These are phyloP conservation scores for Vanessa cardui DNA, from an alignment of 2,888 invertebrate genomes.

Conservation along the genomic window DNA sequence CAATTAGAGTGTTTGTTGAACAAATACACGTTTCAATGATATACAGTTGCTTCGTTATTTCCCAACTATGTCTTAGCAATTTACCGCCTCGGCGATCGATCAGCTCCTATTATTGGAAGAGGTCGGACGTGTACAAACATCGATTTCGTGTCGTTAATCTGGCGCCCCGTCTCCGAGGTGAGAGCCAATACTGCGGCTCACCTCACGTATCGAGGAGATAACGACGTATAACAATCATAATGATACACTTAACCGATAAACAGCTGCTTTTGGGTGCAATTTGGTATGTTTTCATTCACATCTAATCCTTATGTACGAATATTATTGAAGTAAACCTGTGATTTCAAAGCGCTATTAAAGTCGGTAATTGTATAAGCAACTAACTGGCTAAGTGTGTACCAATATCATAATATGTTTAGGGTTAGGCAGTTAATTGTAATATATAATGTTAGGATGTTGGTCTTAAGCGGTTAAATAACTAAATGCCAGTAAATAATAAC, in stretches of 20 bases:
- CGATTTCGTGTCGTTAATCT: conserved; percentile 80
- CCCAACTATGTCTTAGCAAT: conserved; percentile 75
- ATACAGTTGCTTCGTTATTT: conserved; percentile 71
- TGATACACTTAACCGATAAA: conserved; percentile 54
- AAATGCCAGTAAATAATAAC: not conserved
- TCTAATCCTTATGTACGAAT: conserved; percentile 35
- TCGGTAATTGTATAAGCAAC: conserved; percentile 34
- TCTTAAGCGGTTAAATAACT: not conserved
- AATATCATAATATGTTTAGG: conserved; percentile 11
- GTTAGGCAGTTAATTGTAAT: not conserved
- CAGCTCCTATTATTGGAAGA: conserved; percentile 79
- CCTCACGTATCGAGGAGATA: conserved; percentile 74
- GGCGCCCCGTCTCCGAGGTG: conserved; percentile 65
- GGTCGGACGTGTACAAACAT: conserved; percentile 82
- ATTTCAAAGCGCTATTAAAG: conserved; percentile 33
- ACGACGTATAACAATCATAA: conserved; percentile 71
- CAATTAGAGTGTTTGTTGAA: conserved; percentile 61
- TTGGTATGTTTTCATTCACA: conserved; percentile 40
- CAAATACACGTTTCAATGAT: conserved; percentile 57
- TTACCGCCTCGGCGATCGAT: conserved; percentile 75
- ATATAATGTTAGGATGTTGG: not conserved
- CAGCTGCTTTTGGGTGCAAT: conserved; percentile 38
- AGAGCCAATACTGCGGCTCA: conserved; percentile 67
- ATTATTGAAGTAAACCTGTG: conserved; percentile 33
- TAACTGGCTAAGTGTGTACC: conserved; percentile 26